A percentile compares a stretch with the other conserved stretches of the same genome.
These are phyloP conservation scores for Andricus curvator DNA, from an alignment of 2,888 invertebrate species.

Conservation along the genomic window DNA sequence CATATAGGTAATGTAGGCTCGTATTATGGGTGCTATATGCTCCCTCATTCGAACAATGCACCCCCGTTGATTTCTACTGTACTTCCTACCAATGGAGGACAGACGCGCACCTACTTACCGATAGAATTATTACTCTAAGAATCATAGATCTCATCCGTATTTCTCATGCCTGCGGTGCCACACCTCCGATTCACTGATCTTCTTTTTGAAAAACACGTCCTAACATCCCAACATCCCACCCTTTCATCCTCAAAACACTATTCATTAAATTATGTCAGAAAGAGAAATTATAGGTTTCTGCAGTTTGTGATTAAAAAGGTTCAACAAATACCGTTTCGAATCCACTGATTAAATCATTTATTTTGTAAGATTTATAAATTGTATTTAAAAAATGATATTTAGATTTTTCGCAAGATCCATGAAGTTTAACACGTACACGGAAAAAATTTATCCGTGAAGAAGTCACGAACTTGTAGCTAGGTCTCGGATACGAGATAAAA, in stretches of 20 bases:
- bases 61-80: slow-evolving; percentile 46
- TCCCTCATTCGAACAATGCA: slow-evolving; percentile 48
- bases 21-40: slow-evolving; percentile 39
- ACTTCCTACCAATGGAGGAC: slow-evolving; percentile 30
- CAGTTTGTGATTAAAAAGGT: no score
- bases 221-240: neutral
- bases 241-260: neutral
- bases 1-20: slow-evolving; percentile 43
- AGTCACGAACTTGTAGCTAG: no score
- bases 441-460: no score
- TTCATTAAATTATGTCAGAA: neutral
- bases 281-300: neutral
- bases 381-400: no score
- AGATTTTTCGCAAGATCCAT: no score
- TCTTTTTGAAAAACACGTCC: slow-evolving; percentile 11
- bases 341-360: no score
- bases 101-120: slow-evolving; percentile 41
- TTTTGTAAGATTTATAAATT: no score
- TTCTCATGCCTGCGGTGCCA: slow-evolving; percentile 6
- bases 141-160: slow-evolving; percentile 16
- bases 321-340: no score
- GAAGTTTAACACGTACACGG: no score
- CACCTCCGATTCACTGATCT: slow-evolving; percentile 37
- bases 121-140: slow-evolving; percentile 37
- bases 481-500: no score